These are phyloP conservation scores for Lordiphosa clarofinis DNA, from an alignment of 1,140 invertebrate species.

Conservation along the genomic window DNA sequence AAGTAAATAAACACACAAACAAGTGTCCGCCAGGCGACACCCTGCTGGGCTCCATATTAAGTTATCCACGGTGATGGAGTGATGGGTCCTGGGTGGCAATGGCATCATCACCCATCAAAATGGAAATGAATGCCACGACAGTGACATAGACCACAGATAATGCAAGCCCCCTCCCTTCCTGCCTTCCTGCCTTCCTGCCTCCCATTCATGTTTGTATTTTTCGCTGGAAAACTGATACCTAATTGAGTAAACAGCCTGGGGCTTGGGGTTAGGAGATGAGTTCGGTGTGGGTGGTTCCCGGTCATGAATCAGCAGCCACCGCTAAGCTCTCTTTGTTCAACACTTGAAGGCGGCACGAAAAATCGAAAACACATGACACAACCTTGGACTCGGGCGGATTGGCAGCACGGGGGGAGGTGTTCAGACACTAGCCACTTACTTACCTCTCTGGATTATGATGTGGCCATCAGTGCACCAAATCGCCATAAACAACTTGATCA, in stretches of 20 bases:
- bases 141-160: slow-evolving; percentile 2
- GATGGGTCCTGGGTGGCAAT: too few relatives aligned
- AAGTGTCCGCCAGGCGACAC: slow-evolving; percentile 2
- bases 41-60: slow-evolving; percentile 6
- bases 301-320: slow-evolving; percentile 37
- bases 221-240: slow-evolving; percentile 60
- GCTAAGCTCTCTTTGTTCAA: slow-evolving; percentile 13
- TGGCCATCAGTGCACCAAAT: too few relatives aligned
- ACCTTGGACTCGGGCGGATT: slow-evolving; percentile 23
- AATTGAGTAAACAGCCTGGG: slow-evolving; percentile 64
- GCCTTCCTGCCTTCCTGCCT: too few relatives aligned
- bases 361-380: slow-evolving; percentile 70
- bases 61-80: slow-evolving; percentile 29
- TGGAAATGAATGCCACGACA: slow-evolving; percentile 21
- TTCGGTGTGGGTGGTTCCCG: slow-evolving; percentile 27
- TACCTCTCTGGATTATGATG: slow-evolving; percentile 5
- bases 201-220: neutral
- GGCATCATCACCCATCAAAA: slow-evolving; percentile 39
- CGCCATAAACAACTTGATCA: too few relatives aligned
- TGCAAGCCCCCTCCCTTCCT: too few relatives aligned
- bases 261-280: slow-evolving; percentile 10
- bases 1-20: slow-evolving; percentile 40
- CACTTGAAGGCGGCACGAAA: slow-evolving; percentile 47
- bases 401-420: neutral
- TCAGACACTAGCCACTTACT: slow-evolving; percentile 1